These are phyloP conservation scores for Andrena praecox DNA, from an alignment of 2,888 invertebrate genomes.

Conservation along the genomic window DNA sequence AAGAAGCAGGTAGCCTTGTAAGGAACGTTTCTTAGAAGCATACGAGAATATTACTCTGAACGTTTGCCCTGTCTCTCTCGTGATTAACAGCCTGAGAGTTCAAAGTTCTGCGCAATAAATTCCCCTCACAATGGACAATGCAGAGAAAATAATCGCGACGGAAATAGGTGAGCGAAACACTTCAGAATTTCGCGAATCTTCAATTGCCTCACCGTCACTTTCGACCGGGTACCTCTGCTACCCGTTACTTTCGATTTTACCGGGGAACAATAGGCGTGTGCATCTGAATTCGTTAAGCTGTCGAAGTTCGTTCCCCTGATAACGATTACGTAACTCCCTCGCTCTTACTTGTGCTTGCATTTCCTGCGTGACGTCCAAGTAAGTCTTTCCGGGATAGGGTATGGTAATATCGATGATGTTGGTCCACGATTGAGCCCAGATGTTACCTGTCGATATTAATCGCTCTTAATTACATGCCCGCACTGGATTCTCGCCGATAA, in stretches of 20 bases:
- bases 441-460: constrained; percentile 87
- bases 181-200: constrained; percentile 38
- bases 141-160: constrained; percentile 1
- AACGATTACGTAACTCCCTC: constrained; percentile 24
- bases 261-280: constrained; percentile 27
- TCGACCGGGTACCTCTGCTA: constrained; percentile 35
- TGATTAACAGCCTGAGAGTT: neutral
- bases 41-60: constrained; percentile 3
- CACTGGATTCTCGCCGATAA: neutral
- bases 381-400: constrained; percentile 94
- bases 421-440: constrained; percentile 96
- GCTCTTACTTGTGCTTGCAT: constrained; percentile 90
- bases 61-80: neutral
- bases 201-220: constrained; percentile 27
- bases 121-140: constrained; percentile 15
- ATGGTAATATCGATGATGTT: constrained; percentile 92
- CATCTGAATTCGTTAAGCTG: constrained; percentile 34
- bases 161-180: constrained; percentile 18
- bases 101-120: constrained; percentile 25
- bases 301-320: constrained; percentile 22
- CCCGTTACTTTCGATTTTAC: constrained; percentile 45
- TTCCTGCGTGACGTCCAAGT: constrained; percentile 93
- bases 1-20: too few species aligned
- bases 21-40: neutral
- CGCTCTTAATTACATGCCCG: neutral